Base-by-base conservation (phyloP, 2,888 invertebrate genomes). In the Toxonevra muliebris region DNA sequence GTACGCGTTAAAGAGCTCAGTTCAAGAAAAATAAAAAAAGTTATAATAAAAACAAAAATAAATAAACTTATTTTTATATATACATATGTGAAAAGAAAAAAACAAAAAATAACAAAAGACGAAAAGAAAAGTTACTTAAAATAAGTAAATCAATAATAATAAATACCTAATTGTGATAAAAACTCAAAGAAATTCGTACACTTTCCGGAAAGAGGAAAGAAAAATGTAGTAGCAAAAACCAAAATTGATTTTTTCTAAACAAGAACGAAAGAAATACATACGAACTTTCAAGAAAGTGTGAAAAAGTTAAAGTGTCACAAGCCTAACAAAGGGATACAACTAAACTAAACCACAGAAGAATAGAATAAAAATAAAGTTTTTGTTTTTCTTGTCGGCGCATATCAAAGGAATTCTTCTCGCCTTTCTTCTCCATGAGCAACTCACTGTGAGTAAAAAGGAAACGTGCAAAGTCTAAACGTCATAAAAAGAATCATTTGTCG, bases 1-100 rank as follows among this genome's bases (percentile, higher is more conserved):
- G 40, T 48, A 30, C 55, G 50, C 61, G 58, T 43, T 65, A 11
- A 60, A 57, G 62, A 71, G 69, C 68, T 69, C 66, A 57, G 50
- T 52, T n/a, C 57, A 69, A 65, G 53, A 48, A 65, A 30, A 62
- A 55, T 11, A 12, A 52, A 50, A 41, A 59, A 13, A 53, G 54
- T 52, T 63, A n/a, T 42, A 62, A 61, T 42, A 60, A 48, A 61
- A 45, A 65, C 40, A 43, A 55, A 5, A 60, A 57, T 52, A 30
- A 45, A 59, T 57, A 61, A n/a, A 48, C 13, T 61, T 61, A 69
- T 63, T 45, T 62, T 57, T 66, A 68, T 48, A 70, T 53, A 53
- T 17, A 19, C 5, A 61, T 41, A 4, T n/a, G n/a, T 5, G n/a
- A 43, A 30, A 48, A 10, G 45, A 19, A 55, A 57, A 45, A 64